These are phyloP conservation scores for Nowickia ferox DNA, from an alignment of 2,888 invertebrate species.

Conservation along the genomic window DNA sequence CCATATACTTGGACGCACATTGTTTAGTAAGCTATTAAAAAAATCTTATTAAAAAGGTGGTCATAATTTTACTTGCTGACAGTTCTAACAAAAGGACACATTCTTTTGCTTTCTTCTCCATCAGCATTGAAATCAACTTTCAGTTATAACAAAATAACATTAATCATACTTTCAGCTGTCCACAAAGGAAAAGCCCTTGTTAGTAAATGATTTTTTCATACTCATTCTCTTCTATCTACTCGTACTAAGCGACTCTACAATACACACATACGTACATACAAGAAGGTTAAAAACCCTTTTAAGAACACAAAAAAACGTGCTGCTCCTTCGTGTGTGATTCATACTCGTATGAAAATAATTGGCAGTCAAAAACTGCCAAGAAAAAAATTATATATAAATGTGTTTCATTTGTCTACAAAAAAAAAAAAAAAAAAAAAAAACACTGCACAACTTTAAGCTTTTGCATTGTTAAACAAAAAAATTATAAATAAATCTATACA, in stretches of 20 bases:
- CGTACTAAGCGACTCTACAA: background rate
- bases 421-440: background rate
- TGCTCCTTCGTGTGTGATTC: slow-evolving; percentile 40
- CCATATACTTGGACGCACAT: too few relatives aligned
- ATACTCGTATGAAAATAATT: slow-evolving; percentile 56
- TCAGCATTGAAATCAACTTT: background rate
- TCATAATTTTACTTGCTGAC: too few relatives aligned
- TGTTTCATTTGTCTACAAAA: slow-evolving; percentile 34
- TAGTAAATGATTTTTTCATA: background rate
- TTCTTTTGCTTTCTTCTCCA: too few relatives aligned
- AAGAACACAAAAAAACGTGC: slow-evolving; percentile 27
- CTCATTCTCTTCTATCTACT: background rate
- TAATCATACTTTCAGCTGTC: slow-evolving; percentile 15
- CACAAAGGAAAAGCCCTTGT: background rate
- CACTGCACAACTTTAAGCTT: slow-evolving; percentile 28
- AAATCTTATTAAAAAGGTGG: too few relatives aligned
- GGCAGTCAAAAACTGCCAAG: slow-evolving; percentile 30
- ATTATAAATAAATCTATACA: slow-evolving; percentile 6
- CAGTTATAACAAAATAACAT: slow-evolving; percentile 8
- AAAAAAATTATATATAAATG: background rate
- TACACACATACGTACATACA: background rate
- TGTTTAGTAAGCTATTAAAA: too few relatives aligned
- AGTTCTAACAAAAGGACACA: too few relatives aligned
- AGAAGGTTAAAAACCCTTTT: slow-evolving; percentile 49
- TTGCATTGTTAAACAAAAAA: slow-evolving; percentile 11